Base-by-base conservation (phyloP, 2,888 invertebrate genomes). In the Ectemnius continuus region DNA sequence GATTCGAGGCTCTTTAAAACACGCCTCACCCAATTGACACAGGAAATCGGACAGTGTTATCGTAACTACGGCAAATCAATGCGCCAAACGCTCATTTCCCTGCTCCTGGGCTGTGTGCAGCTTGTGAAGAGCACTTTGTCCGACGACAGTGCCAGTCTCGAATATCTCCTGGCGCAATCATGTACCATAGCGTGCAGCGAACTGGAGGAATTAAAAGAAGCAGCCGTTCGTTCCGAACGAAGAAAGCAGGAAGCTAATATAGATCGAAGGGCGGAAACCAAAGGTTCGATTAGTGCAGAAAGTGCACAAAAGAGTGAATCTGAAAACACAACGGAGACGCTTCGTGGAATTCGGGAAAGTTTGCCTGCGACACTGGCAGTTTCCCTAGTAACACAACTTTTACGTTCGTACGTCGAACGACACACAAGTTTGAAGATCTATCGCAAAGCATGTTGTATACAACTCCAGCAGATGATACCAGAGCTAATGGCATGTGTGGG, bases 301-400 rank as follows among this genome's bases (percentile, higher is more conserved):
- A 64, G 36, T 0, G 67, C 56, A 1, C 78, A 72, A 66, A 84
- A 73, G 48, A 62, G 59, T 46, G 56, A 68, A 4, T 79, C 77
- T 20, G 82, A 80, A 59, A 72, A 56, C 4, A 86, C 80, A 16
- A 76, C 73, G 4, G 78, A 84, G 6, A 85, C 84, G 13, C 66
- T 84, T 0, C 71, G 76, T 4, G 84, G 81, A 1, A 78, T 83
- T 13, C 76, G 83, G 0, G 88, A 87, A 58, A 89, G 88, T 64
- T 81, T 88, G 67, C 89, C 91, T 4, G 90, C 89, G 0, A 91
- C 88, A 0, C 73, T 91, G 23, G 85, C 89, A 4, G 84, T 90
- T 26, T 86, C 86, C 57, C 81, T 90, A 77, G 88, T 90, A 3
- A 90, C 88, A 2, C 85, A 89, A 48, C 60, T 90, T 47, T 73